Evolutionary conservation across 1,140 invertebrate genomes (phyloP), one percentile per base, ranked within the genome.

Genomic region (Riptortus pedestris): DNA sequence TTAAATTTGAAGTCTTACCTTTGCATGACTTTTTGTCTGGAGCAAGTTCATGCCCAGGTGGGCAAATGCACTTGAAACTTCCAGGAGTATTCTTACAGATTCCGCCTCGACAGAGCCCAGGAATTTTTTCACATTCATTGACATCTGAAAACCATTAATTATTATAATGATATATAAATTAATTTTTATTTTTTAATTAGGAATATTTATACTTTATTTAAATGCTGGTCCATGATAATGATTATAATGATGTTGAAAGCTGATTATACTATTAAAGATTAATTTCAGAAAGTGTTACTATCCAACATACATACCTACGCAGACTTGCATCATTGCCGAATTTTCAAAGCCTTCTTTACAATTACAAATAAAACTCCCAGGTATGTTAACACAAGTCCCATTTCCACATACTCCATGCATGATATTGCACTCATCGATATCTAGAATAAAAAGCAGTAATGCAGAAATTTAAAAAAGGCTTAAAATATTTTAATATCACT

Each of bases 371-470:
- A 93, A 94, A 70, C 83, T 82, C 7, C 90, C 91, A 38, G 87
- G 86, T 5, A 82, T 85, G 74, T 93, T 93, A 64, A 81, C 80
- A 74, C 91, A 94, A 9, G 83, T 83, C 24, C 90, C 90, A 69
- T 88, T 85, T 1, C 87, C 88, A 75, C 90, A 93, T 20, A 91
- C 86, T 47, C 84, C 87, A 67, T 82, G 83, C 72, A 91, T 87
- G 28, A 93, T 91, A 69, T 81, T 84, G 72, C 91, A 94, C 73
- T 94, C 91, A 72, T 94, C 86, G 71, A 93, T 91, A 73, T 93
- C 89, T 85, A 67, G 20, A 76, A 76, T 33, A 63, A n/a, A n/a
- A n/a, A n/a, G n/a, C n/a, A n/a, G n/a, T n/a, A n/a, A n/a, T n/a
- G n/a, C n/a, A n/a, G n/a, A n/a, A n/a, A n/a, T n/a, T n/a, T n/a